phyloP scores from a whole-genome alignment of 2,113 vertebrate species.

The Axis porcinus region DNA sequence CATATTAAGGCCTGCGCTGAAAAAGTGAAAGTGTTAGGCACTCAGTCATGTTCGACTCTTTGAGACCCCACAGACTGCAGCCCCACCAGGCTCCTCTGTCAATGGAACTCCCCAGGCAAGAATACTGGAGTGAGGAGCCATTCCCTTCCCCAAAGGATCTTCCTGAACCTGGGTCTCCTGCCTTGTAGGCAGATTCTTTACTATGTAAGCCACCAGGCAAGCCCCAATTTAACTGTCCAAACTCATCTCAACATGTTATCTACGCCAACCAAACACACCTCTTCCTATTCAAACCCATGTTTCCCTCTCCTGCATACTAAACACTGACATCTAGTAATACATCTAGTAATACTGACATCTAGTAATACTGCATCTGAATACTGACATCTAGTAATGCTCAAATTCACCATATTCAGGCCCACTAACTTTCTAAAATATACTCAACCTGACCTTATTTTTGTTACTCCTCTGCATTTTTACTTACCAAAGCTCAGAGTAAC shows the following conservation, averaged over 20 bases:
- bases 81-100: neutral
- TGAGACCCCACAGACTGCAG: neutral
- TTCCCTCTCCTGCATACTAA: neutral
- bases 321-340: neutral
- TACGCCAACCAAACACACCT: neutral
- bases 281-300: neutral
- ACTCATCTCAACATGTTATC: neutral
- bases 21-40: neutral
- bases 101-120: neutral
- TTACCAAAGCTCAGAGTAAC: neutral
- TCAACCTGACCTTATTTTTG: neutral
- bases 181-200: neutral
- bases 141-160: neutral
- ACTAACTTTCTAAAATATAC: neutral
- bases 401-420: neutral
- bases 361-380: neutral
- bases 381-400: neutral
- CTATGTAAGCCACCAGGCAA: neutral
- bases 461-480: neutral
- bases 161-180: neutral
- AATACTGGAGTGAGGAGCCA: neutral
- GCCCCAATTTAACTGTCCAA: neutral
- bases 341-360: too few relatives aligned
- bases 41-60: neutral
- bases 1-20: neutral